phyloP scores from a whole-genome alignment of 2,797 vertebrate species.

The Chrosomus eos region DNA sequence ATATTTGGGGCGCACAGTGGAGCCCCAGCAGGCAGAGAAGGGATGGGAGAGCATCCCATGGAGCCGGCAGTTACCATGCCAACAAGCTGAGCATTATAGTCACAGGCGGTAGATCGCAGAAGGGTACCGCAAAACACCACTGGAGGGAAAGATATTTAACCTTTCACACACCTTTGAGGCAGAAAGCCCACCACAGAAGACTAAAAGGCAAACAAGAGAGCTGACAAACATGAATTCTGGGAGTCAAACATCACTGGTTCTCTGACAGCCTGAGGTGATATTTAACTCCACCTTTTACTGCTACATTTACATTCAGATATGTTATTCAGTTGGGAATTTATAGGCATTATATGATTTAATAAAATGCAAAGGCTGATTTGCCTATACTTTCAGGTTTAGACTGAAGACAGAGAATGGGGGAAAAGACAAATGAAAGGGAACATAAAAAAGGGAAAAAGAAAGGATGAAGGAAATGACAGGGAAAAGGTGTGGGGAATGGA shows the following conservation, averaged over 20 bases:
- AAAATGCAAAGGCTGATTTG: neutral
- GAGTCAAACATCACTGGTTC: neutral
- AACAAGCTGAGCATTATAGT: slow-evolving; percentile 33
- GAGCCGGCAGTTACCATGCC: slow-evolving; percentile 46
- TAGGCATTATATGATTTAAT: neutral
- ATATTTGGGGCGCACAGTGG: slow-evolving; percentile 56
- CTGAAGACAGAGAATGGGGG: neutral
- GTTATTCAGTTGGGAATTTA: neutral
- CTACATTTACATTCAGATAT: neutral
- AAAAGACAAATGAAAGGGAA: neutral
- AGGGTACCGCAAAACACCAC: slow-evolving; percentile 44
- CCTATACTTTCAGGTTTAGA: neutral
- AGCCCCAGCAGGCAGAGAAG: slow-evolving; percentile 43
- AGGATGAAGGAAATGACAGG: neutral
- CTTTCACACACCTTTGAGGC: slow-evolving; percentile 50
- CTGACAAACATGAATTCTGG: slow-evolving; percentile 24
- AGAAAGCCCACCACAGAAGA: slow-evolving; percentile 32
- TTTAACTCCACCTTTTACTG: neutral
- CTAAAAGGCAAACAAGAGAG: slow-evolving; percentile 28
- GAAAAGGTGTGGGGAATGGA: neutral
- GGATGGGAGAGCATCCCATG: slow-evolving; percentile 30
- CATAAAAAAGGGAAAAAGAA: neutral
- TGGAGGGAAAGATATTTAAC: slow-evolving; percentile 48
- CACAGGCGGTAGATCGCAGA: slow-evolving; percentile 21
- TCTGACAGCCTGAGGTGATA: slow-evolving; percentile 2